Evolutionary conservation across 2,113 vertebrate species (phyloP).

Genomic region (Paramormyrops kingsleyae): DNA sequence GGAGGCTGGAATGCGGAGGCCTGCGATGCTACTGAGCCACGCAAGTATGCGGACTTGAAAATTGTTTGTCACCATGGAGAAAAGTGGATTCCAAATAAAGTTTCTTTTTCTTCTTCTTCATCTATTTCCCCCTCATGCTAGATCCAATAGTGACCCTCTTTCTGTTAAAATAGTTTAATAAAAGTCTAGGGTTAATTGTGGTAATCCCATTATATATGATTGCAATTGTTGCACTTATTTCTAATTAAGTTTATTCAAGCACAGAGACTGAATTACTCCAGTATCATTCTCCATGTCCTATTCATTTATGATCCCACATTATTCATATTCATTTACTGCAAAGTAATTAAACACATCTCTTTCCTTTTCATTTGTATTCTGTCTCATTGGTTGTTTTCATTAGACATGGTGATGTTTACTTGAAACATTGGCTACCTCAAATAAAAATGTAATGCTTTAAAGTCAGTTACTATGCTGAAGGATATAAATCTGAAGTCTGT

Average conservation of each 20-base stretch:
- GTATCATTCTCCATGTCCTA: neutral
- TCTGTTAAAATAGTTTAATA: neutral
- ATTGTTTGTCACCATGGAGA: neutral
- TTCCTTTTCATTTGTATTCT: neutral
- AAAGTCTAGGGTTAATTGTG: neutral
- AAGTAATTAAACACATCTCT: neutral
- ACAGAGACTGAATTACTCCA: neutral
- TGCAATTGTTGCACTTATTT: neutral
- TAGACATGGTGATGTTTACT: neutral
- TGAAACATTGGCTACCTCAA: neutral
- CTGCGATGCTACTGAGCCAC: neutral
- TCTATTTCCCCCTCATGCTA: neutral
- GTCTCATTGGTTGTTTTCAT: constrained; percentile 5
- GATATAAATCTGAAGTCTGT: neutral
- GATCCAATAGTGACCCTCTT: neutral
- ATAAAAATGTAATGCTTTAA: neutral
- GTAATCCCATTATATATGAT: neutral
- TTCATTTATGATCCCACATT: neutral
- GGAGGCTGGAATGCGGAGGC: neutral
- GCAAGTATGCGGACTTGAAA: neutral
- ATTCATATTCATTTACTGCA: constrained; percentile 3
- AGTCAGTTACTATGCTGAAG: neutral
- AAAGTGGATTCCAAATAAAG: neutral
- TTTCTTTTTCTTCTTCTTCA: neutral
- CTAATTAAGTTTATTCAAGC: neutral